Percentiles rank a stretch among this genome's conserved stretches.
phyloP scores from a whole-genome alignment of 2,113 vertebrate species.

The Burhinus bistriatus region DNA sequence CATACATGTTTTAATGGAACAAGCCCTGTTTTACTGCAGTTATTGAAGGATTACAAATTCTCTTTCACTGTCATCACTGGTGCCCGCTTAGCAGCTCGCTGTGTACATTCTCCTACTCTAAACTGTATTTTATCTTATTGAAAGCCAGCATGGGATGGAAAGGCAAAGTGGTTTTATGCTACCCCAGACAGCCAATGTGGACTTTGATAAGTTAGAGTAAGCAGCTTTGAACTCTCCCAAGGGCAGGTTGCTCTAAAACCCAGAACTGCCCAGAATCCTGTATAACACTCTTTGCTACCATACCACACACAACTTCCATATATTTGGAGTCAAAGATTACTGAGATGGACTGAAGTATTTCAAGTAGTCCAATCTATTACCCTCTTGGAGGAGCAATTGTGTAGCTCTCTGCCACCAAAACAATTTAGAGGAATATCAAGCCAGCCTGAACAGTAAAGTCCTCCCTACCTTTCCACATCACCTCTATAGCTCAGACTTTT shows the following conservation, averaged over 20 bases:
- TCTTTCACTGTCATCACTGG: neutral
- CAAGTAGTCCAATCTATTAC: neutral
- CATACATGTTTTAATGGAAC: neutral
- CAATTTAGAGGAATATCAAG: neutral
- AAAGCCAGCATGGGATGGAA: neutral
- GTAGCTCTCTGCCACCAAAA: neutral
- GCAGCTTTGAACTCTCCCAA: neutral
- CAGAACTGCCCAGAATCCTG: neutral
- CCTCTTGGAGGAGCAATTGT: neutral
- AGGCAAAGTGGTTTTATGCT: neutral
- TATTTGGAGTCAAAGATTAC: neutral
- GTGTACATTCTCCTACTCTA: neutral
- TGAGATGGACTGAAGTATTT: neutral
- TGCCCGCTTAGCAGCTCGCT: accelerated
- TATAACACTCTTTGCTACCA: neutral
- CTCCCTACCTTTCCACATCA: neutral
- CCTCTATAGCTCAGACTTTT: neutral
- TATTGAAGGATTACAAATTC: neutral
- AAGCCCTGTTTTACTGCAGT: neutral
- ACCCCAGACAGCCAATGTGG: neutral
- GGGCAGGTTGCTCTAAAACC: neutral
- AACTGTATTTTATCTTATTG: neutral
- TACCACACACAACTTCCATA: too few relatives aligned
- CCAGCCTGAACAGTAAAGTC: neutral
- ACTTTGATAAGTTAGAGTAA: neutral